Evolutionary conservation across 2,797 vertebrate genomes (phyloP).

Genomic region (Gambelia wislizenii): DNA sequence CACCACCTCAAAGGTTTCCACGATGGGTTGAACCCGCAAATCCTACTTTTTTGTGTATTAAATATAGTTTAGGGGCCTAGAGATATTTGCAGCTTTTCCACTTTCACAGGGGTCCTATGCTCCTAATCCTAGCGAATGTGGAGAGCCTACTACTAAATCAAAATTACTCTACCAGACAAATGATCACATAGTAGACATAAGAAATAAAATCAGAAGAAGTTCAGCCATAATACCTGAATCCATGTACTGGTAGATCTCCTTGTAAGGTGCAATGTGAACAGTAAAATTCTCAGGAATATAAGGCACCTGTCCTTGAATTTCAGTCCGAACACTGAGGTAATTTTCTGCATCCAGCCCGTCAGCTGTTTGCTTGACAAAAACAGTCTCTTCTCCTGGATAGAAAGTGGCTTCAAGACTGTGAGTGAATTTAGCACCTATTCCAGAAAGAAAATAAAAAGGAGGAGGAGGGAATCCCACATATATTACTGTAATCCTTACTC

Average conservation of each 20-base stretch:
- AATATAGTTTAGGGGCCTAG: too few species aligned
- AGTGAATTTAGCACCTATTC: conserved; percentile 89
- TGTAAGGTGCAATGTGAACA: conserved; percentile 86
- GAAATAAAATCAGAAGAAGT: neutral
- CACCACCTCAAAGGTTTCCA: too few species aligned
- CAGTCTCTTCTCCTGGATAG: conserved; percentile 86
- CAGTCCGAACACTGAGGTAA: conserved; percentile 87
- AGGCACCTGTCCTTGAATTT: conserved; percentile 86
- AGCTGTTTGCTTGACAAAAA: conserved; percentile 86
- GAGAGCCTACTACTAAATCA: neutral
- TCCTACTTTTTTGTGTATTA: too few species aligned
- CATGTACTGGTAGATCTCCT: conserved; percentile 90
- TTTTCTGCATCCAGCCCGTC: conserved; percentile 89
- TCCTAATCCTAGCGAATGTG: too few species aligned
- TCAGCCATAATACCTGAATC: conserved; percentile 83
- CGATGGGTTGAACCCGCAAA: too few species aligned
- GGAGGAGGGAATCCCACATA: neutral
- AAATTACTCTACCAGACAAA: neutral
- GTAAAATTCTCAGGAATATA: conserved; percentile 83
- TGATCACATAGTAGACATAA: neutral
- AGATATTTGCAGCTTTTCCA: too few species aligned
- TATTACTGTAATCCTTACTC: neutral
- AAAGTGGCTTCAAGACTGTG: conserved; percentile 88
- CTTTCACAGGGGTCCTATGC: too few species aligned
- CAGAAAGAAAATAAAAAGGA: neutral